Percentiles rank a stretch among this genome's conserved stretches.
Conservation (phyloP, 2,113 vertebrate genomes). For the Hiodon alosoides region DNA sequence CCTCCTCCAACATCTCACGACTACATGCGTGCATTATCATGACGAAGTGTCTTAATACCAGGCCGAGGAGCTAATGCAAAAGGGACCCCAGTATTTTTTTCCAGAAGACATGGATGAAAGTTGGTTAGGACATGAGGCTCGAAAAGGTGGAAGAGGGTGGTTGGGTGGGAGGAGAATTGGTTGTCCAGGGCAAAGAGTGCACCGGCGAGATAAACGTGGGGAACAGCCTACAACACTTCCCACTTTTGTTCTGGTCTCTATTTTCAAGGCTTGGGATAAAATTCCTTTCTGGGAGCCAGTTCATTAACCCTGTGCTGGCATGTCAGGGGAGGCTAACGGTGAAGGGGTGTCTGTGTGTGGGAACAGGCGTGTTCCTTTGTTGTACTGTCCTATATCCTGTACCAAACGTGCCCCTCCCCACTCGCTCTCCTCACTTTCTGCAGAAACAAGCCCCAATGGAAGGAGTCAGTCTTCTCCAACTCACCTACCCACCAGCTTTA, state of each 20-base stretch:
- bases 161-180: conserved; percentile 13
- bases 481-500: background rate
- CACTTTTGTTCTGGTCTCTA: conserved; percentile 57
- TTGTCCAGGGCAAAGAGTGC: conserved; percentile 37
- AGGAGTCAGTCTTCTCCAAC: too few species aligned
- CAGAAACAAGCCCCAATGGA: too few species aligned
- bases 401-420: background rate
- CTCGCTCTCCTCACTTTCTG: background rate
- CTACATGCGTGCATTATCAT: too few species aligned
- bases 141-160: conserved; percentile 26
- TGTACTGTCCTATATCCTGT: background rate
- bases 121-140: background rate
- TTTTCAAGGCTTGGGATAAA: conserved; percentile 58
- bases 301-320: conserved; percentile 44
- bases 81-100: background rate
- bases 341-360: too few species aligned
- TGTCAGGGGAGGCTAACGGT: background rate
- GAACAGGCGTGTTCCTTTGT: background rate
- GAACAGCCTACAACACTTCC: conserved; percentile 57
- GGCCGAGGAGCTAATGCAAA: background rate
- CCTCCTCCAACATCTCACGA: too few species aligned
- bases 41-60: too few species aligned
- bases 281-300: conserved; percentile 60
- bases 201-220: conserved; percentile 58
- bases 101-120: background rate